Evolutionary conservation across 1,140 invertebrate genomes (phyloP).

Genomic region (Cataglyphis hispanica): DNA sequence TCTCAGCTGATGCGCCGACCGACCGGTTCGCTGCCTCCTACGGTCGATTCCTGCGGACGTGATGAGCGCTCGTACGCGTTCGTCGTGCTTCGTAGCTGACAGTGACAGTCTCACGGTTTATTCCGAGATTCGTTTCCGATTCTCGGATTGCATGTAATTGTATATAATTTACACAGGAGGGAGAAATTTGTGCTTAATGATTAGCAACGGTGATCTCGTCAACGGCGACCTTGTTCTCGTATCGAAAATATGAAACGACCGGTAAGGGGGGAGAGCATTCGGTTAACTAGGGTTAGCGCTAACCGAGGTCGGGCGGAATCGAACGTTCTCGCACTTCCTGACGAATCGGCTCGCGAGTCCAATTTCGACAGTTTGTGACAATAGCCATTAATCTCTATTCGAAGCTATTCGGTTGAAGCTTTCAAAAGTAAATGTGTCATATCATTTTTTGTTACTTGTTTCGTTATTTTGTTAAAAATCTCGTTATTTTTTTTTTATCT

Average conservation of each 20-base stretch:
- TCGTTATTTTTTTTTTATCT: conserved; percentile 2
- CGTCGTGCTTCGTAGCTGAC: neutral
- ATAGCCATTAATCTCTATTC: neutral
- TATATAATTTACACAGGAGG: neutral
- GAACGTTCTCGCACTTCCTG: conserved; percentile 27
- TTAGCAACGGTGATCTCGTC: neutral
- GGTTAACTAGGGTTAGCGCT: conserved; percentile 48
- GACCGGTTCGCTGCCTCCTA: conserved; percentile 70
- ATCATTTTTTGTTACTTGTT: neutral
- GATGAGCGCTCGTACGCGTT: conserved; percentile 15
- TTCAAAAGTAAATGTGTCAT: neutral
- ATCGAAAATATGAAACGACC: neutral
- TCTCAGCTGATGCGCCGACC: conserved; percentile 80
- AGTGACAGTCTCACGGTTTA: conserved; percentile 18
- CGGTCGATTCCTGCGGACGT: conserved; percentile 14
- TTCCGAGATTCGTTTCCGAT: neutral
- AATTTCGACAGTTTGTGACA: neutral
- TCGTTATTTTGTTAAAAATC: too few species aligned
- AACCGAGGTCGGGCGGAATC: conserved; percentile 41
- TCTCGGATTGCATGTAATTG: neutral
- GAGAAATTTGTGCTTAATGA: neutral
- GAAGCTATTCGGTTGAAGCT: neutral
- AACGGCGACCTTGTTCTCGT: neutral
- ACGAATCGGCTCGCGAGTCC: conserved; percentile 27
- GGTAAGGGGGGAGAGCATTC: neutral